Conservation (phyloP, 1,140 invertebrate species). For the Papilio dardanus region DNA sequence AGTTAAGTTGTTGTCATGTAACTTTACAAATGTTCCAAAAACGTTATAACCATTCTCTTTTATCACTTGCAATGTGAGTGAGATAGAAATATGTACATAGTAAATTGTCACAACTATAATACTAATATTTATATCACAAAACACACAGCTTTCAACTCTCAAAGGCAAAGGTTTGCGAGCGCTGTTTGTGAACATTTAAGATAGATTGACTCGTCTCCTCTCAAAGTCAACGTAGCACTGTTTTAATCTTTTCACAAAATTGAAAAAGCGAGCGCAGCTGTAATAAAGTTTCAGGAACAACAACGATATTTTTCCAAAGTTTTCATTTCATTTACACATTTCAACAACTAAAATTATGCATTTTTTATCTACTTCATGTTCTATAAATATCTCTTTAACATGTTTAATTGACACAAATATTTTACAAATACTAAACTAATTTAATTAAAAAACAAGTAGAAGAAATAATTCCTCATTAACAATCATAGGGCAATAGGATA, state of each 20-base stretch:
- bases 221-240: conserved; percentile 9
- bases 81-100: background rate
- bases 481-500: no score
- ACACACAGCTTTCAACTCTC: background rate
- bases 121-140: background rate
- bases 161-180: background rate
- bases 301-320: background rate
- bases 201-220: conserved; percentile 11
- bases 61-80: background rate
- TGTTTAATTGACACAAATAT: no score
- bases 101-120: background rate
- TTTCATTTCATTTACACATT: background rate
- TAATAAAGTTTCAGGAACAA: background rate
- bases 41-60: background rate
- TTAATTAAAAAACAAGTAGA: no score
- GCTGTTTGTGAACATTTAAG: conserved; percentile 10
- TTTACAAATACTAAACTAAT: no score
- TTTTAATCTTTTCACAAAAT: conserved; percentile 18
- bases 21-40: background rate
- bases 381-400: no score
- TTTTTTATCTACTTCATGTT: no score
- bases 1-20: no score
- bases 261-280: conserved; percentile 17
- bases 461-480: no score
- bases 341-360: no score